Conservation (phyloP, 1,140 invertebrate species). For the Sarcophaga peregrina region DNA sequence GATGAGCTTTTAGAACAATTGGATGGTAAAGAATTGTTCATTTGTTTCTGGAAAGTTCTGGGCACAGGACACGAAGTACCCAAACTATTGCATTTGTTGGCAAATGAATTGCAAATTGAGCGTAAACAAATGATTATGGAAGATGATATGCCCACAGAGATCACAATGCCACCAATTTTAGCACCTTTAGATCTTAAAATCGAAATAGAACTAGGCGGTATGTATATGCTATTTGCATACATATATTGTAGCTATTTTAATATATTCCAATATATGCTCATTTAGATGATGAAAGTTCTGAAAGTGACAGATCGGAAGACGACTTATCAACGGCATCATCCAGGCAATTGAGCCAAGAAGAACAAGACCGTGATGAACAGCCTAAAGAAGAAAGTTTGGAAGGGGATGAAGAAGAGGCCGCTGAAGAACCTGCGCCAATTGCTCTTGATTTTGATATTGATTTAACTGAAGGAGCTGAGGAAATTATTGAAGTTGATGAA, state of each 20-base stretch:
- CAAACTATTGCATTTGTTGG: slow-evolving; percentile 54
- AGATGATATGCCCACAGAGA: slow-evolving; percentile 58
- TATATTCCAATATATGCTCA: background rate
- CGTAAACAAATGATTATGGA: slow-evolving; percentile 48
- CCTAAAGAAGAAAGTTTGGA: slow-evolving; percentile 42
- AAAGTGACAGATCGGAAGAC: slow-evolving; percentile 36
- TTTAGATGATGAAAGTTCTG: slow-evolving; percentile 39
- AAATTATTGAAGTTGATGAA: background rate
- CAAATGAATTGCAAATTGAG: slow-evolving; percentile 57
- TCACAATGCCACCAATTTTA: slow-evolving; percentile 54
- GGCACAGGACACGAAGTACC: slow-evolving; percentile 56
- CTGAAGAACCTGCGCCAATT: slow-evolving; percentile 36
- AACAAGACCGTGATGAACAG: slow-evolving; percentile 43
- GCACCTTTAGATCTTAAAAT: slow-evolving; percentile 52
- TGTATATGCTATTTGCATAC: background rate
- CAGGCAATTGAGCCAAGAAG: slow-evolving; percentile 48
- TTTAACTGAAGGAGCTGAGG: slow-evolving; percentile 1
- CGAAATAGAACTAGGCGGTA: slow-evolving; percentile 50
- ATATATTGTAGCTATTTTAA: too few species aligned
- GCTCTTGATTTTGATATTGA: slow-evolving; percentile 19
- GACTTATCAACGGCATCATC: slow-evolving; percentile 46
- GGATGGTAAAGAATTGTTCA: slow-evolving; percentile 60
- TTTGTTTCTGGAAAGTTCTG: slow-evolving; percentile 64
- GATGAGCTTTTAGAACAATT: slow-evolving; percentile 57
- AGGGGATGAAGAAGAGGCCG: slow-evolving; percentile 50